Conservation (phyloP, 1,140 invertebrate genomes). For the Drepana arcuata region DNA sequence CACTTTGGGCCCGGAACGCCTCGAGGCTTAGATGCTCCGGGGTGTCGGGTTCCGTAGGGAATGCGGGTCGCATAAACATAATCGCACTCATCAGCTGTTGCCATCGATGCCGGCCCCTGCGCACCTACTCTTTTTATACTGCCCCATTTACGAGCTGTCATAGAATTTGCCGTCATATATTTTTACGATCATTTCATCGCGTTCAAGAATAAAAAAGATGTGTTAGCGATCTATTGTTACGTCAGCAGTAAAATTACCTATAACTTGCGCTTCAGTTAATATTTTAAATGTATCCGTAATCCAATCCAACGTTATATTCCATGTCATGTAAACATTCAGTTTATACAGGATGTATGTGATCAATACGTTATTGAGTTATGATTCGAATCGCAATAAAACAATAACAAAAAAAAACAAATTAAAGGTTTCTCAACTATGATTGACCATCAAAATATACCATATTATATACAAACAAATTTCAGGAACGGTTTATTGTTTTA, state of each 20-base stretch:
- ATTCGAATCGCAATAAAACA: too few relatives aligned
- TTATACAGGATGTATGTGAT: too few relatives aligned
- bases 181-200: conserved; percentile 16
- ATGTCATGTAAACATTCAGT: too few relatives aligned
- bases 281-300: too few relatives aligned
- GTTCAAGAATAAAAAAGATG: conserved; percentile 5
- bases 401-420: too few relatives aligned
- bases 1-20: conserved; percentile 48
- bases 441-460: too few relatives aligned
- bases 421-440: too few relatives aligned
- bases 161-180: conserved; percentile 35
- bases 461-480: too few relatives aligned
- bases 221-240: not conserved
- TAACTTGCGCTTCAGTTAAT: too few relatives aligned
- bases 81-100: conserved; percentile 47
- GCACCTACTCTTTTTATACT: conserved; percentile 20
- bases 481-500: too few relatives aligned
- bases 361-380: too few relatives aligned
- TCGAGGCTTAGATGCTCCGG: conserved; percentile 40
- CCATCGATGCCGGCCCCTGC: conserved; percentile 26
- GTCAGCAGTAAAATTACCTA: not conserved
- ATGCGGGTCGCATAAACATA: conserved; percentile 53
- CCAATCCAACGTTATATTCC: too few relatives aligned
- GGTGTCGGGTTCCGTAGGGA: conserved; percentile 27
- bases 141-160: conserved; percentile 29